A percentile compares a stretch with the other conserved stretches of the same genome.
These are phyloP conservation scores for Sebastes goodei DNA, from an alignment of 2,797 vertebrate species.

Conservation along the genomic window DNA sequence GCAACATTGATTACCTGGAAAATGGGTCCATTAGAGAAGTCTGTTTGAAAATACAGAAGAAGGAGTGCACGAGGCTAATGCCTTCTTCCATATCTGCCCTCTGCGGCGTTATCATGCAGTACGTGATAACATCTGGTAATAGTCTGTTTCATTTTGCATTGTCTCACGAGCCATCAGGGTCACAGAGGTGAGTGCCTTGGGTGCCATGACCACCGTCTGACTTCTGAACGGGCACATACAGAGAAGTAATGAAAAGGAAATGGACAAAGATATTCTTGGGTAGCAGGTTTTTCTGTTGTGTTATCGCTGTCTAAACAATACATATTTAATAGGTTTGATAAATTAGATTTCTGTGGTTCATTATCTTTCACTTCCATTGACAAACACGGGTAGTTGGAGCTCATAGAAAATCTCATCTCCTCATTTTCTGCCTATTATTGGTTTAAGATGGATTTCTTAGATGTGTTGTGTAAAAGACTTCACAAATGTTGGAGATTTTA, in stretches of 20 bases:
- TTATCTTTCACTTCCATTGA: slow-evolving; percentile 12
- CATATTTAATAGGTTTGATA: slow-evolving; percentile 29
- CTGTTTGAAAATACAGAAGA: slow-evolving; percentile 63
- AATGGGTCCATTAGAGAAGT: slow-evolving; percentile 61
- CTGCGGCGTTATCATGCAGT: slow-evolving; percentile 24
- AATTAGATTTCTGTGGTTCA: slow-evolving; percentile 39
- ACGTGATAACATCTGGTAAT: slow-evolving; percentile 60
- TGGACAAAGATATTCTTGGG: not conserved
- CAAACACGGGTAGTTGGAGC: slow-evolving; percentile 23
- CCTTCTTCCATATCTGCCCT: slow-evolving; percentile 43
- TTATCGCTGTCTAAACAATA: slow-evolving; percentile 32
- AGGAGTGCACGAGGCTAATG: slow-evolving; percentile 9
- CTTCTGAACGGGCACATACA: slow-evolving; percentile 5
- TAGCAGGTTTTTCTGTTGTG: not conserved
- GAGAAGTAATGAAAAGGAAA: slow-evolving; percentile 40
- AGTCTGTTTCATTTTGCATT: slow-evolving; percentile 53
- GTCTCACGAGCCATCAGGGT: slow-evolving; percentile 39
- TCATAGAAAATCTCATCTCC: not conserved
- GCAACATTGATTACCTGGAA: slow-evolving; percentile 66
- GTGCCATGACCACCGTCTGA: slow-evolving; percentile 23
- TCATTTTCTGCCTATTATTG: slow-evolving; percentile 3
- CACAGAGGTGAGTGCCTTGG: slow-evolving; percentile 31
- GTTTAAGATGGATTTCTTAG: not conserved
- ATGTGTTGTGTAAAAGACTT: not conserved
- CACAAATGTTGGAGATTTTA: not conserved